These are phyloP conservation scores for Clarias fuscus DNA, from an alignment of 2,797 vertebrate species.

Conservation along the genomic window DNA sequence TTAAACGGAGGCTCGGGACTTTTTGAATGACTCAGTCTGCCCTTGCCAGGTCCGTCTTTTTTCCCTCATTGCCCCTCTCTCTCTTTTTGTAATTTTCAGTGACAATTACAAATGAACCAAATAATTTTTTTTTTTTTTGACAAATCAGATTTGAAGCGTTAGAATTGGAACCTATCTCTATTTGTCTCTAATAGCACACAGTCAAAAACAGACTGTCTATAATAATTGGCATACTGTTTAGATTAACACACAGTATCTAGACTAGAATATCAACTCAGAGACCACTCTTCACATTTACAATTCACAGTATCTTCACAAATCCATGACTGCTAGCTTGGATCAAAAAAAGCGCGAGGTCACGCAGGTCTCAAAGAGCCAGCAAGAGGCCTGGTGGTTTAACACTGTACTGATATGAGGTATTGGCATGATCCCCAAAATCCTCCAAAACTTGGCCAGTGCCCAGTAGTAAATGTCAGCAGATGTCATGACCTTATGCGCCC, in stretches of 20 bases:
- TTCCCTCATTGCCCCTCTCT: background rate
- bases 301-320: conserved; percentile 59
- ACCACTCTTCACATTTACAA: conserved; percentile 51
- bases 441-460: conserved; percentile 53
- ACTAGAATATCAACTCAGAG: conserved; percentile 34
- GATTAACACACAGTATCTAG: conserved; percentile 38
- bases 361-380: conserved; percentile 48
- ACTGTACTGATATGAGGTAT: conserved; percentile 53
- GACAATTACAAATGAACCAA: conserved; percentile 32
- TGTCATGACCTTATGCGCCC: conserved; percentile 70
- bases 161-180: background rate
- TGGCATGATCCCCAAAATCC: conserved; percentile 56
- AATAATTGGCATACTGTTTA: conserved; percentile 35
- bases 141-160: background rate
- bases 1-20: conserved; percentile 41
- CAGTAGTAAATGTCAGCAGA: conserved; percentile 72
- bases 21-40: conserved; percentile 41
- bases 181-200: conserved; percentile 17
- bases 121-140: conserved; percentile 22
- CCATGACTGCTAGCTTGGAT: conserved; percentile 40
- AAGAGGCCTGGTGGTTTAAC: conserved; percentile 53
- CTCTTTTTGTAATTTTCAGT: conserved; percentile 10
- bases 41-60: conserved; percentile 13
- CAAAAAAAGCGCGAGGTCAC: conserved; percentile 50
- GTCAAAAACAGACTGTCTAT: conserved; percentile 23